Percentiles rank a stretch among this genome's conserved stretches.
Evolutionary conservation across 1,140 invertebrate species (phyloP).

Genomic region (Drosophila lacteicornis): DNA sequence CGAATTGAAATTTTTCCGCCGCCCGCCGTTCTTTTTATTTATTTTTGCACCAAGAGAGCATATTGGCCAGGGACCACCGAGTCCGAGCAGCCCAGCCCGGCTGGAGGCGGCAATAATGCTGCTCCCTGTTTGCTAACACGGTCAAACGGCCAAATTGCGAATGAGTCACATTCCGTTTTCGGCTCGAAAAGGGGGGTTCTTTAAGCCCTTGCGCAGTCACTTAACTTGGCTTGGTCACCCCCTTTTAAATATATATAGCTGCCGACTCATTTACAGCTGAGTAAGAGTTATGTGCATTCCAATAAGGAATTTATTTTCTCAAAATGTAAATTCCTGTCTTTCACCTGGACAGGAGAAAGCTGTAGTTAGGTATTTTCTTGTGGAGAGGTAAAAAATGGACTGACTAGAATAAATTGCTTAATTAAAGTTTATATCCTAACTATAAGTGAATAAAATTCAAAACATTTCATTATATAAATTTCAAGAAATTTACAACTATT

Average conservation of each 20-base stretch:
- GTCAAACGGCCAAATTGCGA: constrained; percentile 23
- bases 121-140: constrained; percentile 49
- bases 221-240: background rate
- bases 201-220: constrained; percentile 1
- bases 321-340: background rate
- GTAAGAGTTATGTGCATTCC: constrained; percentile 17
- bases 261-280: constrained; percentile 1
- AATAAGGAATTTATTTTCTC: constrained; percentile 3
- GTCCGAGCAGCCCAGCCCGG: constrained; percentile 8
- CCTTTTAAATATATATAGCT: constrained; percentile 3
- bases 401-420: background rate
- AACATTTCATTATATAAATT: too few relatives aligned
- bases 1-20: constrained; percentile 54
- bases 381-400: background rate
- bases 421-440: background rate
- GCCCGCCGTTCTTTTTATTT: constrained; percentile 22
- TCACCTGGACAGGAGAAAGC: background rate
- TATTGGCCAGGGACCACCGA: constrained; percentile 45
- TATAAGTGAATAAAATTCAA: background rate
- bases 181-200: constrained; percentile 3
- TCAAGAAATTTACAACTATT: too few relatives aligned
- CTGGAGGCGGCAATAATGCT: constrained; percentile 72
- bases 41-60: constrained; percentile 35
- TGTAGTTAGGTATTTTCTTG: too few relatives aligned
- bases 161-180: constrained; percentile 14